Evolutionary conservation across 2,888 invertebrate genomes (phyloP), one percentile per base, ranked within the genome.

Genomic region (Steinernema scapterisci): DNA sequence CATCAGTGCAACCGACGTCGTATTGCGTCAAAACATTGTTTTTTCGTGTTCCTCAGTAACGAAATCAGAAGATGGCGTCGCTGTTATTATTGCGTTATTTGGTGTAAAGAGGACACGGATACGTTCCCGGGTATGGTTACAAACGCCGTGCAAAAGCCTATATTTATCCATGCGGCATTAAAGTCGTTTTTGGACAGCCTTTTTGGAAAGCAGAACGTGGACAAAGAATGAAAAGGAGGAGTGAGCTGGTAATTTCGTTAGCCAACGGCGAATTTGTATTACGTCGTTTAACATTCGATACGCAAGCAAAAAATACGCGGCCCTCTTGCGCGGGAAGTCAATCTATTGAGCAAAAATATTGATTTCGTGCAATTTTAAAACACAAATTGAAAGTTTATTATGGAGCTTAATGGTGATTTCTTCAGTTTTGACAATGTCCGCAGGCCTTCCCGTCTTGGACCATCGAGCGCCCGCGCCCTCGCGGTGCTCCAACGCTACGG

Each of bases 271-370:
- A 27, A 63, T 63, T 63, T 38, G 31, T 25, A n/a, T 31, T 48
- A 27, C 63, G 38, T 52, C 31, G 63, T 25, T 25, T 63, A 16
- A 25, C 27, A 13, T 9, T 16, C 63, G 25, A 63, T 63, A 16
- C 63, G 25, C 11, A 27, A 27, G 23, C 54, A 63, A 63, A n/a
- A 63, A 63, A 38, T 63, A 31, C 38, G 63, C 3, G 11, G 63
- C 63, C 31, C 63, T 63, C 63, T 63, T 25, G 63, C 9, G 5
- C 38, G 38, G 38, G 38, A 6, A 25, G 63, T 16, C 63, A 63
- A 16, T 63, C 25, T n/a, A 16, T 13, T 31, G 5, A 21, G 25
- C 23, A 63, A 16, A 16, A 11, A 16, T 63, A 63, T 63, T n/a
- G 63, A 63, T 63, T 63, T 5, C 16, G 63, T 31, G 63, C 19